Evolutionary conservation across 1,140 invertebrate species (phyloP), one percentile per base, ranked within the genome.

Genomic region (Araneus ventricosus): DNA sequence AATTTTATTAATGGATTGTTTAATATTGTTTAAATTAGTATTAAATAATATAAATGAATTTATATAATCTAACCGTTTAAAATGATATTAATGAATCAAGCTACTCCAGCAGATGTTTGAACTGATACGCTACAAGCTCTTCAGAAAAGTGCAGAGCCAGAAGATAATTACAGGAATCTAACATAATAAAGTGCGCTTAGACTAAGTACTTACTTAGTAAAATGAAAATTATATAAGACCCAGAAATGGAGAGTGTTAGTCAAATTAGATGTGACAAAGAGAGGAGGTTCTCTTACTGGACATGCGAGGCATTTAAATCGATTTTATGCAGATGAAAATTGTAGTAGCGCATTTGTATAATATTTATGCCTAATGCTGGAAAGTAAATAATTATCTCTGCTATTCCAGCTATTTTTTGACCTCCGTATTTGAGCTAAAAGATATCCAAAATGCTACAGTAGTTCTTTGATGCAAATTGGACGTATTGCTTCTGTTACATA

Each of bases 211-310:
- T 79, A 79, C 70, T 82, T 82, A 82, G 41, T 30, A 52, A 82
- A 82, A 82, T 82, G 80, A 82, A 82, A 82, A 41, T 82, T 82
- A n/a, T 82, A 82, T 75, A 82, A 82, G 80, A 82, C 80, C 24
- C 22, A 41, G 39, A 82, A 82, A 82, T 82, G 80, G 80, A 10
- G 22, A 82, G 41, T 82, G 80, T 82, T 82, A 82, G 37, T 82
- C n/a, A 82, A 82, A 82, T 82, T 82, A 82, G 80, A 45, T 52
- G 7, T 45, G 80, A 82, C 80, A 82, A 82, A 39, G 14, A 3
- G 17, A 45, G 80, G 39, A 52, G 27, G 45, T 34, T 75, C 34
- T 22, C 70, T 24, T 34, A 20, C 30, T 75, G 27, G 70, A 34
- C 30, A 75, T 75, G 70, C 17, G 30, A 6, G 70, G 30, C 70